Base-by-base conservation (phyloP, 1,140 invertebrate genomes). In the Pectinophora gossypiella region DNA sequence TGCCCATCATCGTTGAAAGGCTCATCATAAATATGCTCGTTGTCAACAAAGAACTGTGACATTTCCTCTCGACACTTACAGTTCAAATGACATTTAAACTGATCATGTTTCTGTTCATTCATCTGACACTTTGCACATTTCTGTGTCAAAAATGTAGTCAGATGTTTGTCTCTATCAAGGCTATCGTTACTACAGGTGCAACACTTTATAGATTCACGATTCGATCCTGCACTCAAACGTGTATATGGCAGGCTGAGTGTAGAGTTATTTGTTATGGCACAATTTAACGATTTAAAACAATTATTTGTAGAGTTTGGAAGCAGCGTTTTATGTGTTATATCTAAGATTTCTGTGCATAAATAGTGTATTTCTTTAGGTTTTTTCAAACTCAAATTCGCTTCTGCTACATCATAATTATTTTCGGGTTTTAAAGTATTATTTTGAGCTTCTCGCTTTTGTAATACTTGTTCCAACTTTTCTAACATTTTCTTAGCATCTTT, bases 401-500 rank as follows among this genome's bases (percentile, higher is more conserved):
- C 72, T 1, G 62, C 70, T 1, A 78, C 72, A 18, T n/a, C n/a
- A n/a, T 74, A 72, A 12, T 74, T 66, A 42, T 74, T 74, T 52
- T 73, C 72, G n/a, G 6, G 10, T 40, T 40, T 40, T 16, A 32
- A 32, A 40, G 20, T 65, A n/a, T 64, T 36, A 18, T 70, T 79
- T 35, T 73, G 66, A 3, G 66, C 52, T 53, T 89, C 87, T 40
- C 90, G 88, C 61, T 88, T 89, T 19, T 87, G 78, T 50, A 91
- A 71, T 0, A 88, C 90, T 48, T 85, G 87, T 70, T 91, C 90
- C 1, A 91, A 65, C 63, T 91, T 91, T 54, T 90, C 89, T 0
- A 91, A 64, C 90, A 91, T 91, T 57, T 90, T 87, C 58, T 89
- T 90, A 1, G 90, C 83, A 54, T 88, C 83, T 74, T 81, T 88